Evolutionary conservation across 2,113 vertebrate genomes (phyloP), one percentile per base, ranked within the genome.

Genomic region (Numenius arquata): DNA sequence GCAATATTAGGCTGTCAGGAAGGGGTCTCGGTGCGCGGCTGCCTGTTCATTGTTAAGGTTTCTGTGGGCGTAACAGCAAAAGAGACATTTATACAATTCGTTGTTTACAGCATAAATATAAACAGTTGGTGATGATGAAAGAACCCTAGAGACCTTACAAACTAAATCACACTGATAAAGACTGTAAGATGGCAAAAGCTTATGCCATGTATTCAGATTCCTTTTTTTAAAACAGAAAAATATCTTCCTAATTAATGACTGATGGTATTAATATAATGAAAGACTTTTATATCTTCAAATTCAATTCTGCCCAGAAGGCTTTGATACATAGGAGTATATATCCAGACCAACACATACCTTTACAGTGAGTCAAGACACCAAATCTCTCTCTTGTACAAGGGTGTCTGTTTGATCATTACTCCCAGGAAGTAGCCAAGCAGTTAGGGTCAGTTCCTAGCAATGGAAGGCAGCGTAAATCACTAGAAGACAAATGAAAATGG

Each of bases 91-190:
- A 71, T 65, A 91, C 75, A 85, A 67, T 90, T 94, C 85, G 73
- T 89, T 97, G 41, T 85, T 96, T 71, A 77, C 70, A 66, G 34
- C 59, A 72, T 73, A 95, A 97, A 88, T 91, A 61, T 55, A 61
- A 91, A 56, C 63, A 96, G 25, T 89, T 89, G 47, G 43, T 48
- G 77, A 53, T 38, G 53, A 88, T 73, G 45, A 89, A 95, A 55
- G 91, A 95, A 88, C 34, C 25, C 29, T 14, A 70, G 55, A 58
- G 50, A 77, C 15, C 5, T 89, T 71, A 85, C 78, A 85, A 83
- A 88, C 41, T 86, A 66, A 85, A 80, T 65, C 34, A 89, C 34
- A 78, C 26, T 58, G 80, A 87, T 82, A 70, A 92, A 79, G 70
- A 92, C 41, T 8, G 7, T 58, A 80, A 75, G 16, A 71, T 36